Base-by-base conservation (phyloP, 2,888 invertebrate species). In the Perizoma flavofasciatum region DNA sequence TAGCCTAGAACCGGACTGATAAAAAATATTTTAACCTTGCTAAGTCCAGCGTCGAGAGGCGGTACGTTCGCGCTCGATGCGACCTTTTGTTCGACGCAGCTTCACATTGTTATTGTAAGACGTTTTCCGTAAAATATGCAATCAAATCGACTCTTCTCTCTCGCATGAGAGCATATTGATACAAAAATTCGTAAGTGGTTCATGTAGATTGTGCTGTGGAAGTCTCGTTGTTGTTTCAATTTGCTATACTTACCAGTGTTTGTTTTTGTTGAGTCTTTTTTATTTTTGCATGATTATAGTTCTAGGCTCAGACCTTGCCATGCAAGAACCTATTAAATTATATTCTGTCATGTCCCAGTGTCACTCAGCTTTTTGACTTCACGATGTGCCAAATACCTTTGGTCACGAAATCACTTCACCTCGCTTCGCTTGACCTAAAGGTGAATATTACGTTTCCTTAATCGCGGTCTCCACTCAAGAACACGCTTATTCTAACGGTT, bases 61-160 rank as follows among this genome's bases (percentile, higher is more conserved):
- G 55, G 54, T 51, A 66, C 63, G 66, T 70, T 67, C 63, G 67
- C 64, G 67, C 66, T 63, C 66, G 66, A 66, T 68, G 62, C 59
- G 69, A 68, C 68, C 74, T 70, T 69, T 76, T 76, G 73, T 74
- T 73, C 68, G 67, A 57, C 64, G 66, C 61, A 64, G 63, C 62
- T 64, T 58, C 64, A 57, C 63, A 65, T 67, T 68, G 69, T 69
- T 71, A 67, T 69, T 69, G 67, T 72, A 67, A 70, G 69, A 52
- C 57, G 62, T 67, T 69, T 69, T 71, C 61, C 62, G 62, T 68
- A 62, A 66, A 64, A 67, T 65, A 68, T 67, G 67, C 66, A 67
- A 67, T 67, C 63, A 63, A 69, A 63, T 62, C 55, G 56, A 66
- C 53, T 52, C 52, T 60, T 47, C 61, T 61, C 59, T 57, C 60